Percentiles rank a stretch among this genome's conserved stretches.
Evolutionary conservation across 1,140 invertebrate species (phyloP).

Genomic region (Drosophila pachea): DNA sequence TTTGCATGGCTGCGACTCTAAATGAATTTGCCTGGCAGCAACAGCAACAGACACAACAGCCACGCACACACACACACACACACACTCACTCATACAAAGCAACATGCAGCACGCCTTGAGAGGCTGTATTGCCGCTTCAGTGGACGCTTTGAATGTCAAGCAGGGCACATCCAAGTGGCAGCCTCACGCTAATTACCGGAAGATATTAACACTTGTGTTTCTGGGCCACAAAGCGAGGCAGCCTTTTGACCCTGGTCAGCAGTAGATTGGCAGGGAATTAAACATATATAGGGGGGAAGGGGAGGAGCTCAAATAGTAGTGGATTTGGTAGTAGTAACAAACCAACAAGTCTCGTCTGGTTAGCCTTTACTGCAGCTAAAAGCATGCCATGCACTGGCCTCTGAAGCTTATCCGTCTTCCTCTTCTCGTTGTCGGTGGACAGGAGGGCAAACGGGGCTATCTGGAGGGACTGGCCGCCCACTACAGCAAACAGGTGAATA

Average conservation of each 20-base stretch:
- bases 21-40: conserved; percentile 65
- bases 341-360: too few relatives aligned
- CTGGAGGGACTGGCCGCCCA: conserved; percentile 92
- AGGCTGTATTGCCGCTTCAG: conserved; percentile 54
- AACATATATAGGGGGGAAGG: too few relatives aligned
- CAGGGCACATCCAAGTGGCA: conserved; percentile 61
- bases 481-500: conserved; percentile 92
- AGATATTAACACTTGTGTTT: conserved; percentile 72
- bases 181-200: conserved; percentile 69
- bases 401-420: too few relatives aligned
- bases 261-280: background rate
- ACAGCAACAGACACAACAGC: conserved; percentile 23
- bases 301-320: too few relatives aligned
- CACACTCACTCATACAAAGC: conserved; percentile 6
- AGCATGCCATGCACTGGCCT: too few relatives aligned
- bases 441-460: conserved; percentile 94
- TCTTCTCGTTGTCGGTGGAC: conserved; percentile 33
- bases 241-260: conserved; percentile 56
- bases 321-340: too few relatives aligned
- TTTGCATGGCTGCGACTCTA: conserved; percentile 71
- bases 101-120: conserved; percentile 16
- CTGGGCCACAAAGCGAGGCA: conserved; percentile 12
- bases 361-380: too few relatives aligned
- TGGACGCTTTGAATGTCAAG: conserved; percentile 73
- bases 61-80: conserved; percentile 17